phyloP scores from a whole-genome alignment of 2,113 vertebrate species.

The Elephas maximus region DNA sequence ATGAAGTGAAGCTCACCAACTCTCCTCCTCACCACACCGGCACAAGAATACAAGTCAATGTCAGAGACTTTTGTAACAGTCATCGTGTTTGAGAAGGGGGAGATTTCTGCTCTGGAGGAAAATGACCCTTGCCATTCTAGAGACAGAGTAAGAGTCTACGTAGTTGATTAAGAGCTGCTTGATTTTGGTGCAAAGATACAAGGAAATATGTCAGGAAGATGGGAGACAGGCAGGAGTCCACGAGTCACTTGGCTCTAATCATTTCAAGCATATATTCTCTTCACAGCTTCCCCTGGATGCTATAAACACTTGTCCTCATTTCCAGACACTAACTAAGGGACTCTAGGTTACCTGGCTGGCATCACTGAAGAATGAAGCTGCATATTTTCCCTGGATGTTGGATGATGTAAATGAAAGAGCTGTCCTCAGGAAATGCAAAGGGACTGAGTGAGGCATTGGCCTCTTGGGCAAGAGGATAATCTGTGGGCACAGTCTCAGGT shows the following conservation, averaged over 20 bases:
- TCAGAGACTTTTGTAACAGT: too few species aligned
- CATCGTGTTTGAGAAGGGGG: too few species aligned
- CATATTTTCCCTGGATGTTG: background rate
- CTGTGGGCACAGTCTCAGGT: background rate
- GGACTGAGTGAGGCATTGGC: too few species aligned
- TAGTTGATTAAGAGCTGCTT: too few species aligned
- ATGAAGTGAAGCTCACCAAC: too few species aligned
- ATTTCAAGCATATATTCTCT: background rate
- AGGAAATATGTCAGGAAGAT: too few species aligned
- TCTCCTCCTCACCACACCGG: too few species aligned
- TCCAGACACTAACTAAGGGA: background rate
- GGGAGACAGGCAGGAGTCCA: background rate
- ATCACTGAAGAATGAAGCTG: background rate
- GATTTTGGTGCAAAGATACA: too few species aligned
- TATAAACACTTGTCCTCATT: background rate
- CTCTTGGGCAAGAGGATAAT: background rate
- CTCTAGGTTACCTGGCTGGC: background rate
- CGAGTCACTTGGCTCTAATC: background rate
- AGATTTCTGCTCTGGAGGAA: too few species aligned
- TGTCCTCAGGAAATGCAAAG: background rate
- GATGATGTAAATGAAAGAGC: background rate
- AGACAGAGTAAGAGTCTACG: too few species aligned
- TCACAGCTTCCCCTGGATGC: background rate
- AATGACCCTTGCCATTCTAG: too few species aligned
- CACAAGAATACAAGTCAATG: too few species aligned